Evolutionary conservation across 2,888 invertebrate species (phyloP), one percentile per base, ranked within the genome.

Genomic region (Eilema griseolum): DNA sequence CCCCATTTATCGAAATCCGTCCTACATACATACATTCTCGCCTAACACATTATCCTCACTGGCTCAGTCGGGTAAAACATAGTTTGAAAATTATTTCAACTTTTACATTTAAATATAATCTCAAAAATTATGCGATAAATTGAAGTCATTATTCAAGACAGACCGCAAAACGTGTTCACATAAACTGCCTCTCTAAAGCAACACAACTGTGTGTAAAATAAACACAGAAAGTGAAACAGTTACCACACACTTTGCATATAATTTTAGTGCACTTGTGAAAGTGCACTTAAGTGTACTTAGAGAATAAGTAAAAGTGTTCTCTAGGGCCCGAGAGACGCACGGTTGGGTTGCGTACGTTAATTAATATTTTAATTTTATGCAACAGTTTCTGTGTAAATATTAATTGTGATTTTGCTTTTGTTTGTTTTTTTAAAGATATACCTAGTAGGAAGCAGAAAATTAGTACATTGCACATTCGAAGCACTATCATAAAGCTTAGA

Each of bases 241-340:
- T 60, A 60, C 61, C 11, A 62, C 76, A 67, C 60, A 37, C 64
- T 72, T 28, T 64, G 76, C 75, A 76, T 70, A 80, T 61, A 63
- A 65, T 67, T 41, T 70, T 24, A 72, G 20, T 72, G 75, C 72
- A 74, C 59, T 56, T 63, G 60, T 41, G 81, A 81, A 81, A 81
- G 81, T 81, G 80, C 63, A 69, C 28, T 52, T n/a, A 52, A 52
- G 52, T 67, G 28, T n/a, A 60, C 24, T 69, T 78, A 73, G 74
- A 72, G 70, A 74, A 72, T 61, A 70, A 81, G 81, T 81, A 81
- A 81, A 78, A 82, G 81, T 80, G 16, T 60, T 76, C 81, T 81
- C 81, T 70, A 67, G 72, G 74, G 79, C 61, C 26, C 31, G 28
- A 46, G 52, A 10, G 52, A 52, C 52, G n/a, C 52, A n/a, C 10